Conservation (phyloP, 2,888 invertebrate genomes). For the Phortica magna region DNA sequence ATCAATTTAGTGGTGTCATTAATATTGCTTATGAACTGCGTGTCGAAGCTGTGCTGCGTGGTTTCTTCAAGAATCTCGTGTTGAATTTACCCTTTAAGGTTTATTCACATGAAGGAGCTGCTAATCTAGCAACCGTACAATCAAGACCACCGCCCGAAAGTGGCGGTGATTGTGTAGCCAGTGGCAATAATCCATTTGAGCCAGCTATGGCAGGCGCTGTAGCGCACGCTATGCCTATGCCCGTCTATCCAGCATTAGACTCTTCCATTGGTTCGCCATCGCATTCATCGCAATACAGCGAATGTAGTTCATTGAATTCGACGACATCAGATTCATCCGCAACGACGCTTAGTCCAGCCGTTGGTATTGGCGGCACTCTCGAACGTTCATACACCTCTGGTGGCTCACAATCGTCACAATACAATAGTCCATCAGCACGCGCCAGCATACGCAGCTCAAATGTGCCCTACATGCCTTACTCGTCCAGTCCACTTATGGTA, state of each 20-base stretch:
- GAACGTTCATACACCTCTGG: conserved; percentile 66
- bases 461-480: conserved; percentile 74
- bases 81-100: conserved; percentile 73
- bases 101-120: conserved; percentile 64
- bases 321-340: conserved; percentile 75
- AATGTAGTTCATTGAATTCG: conserved; percentile 75
- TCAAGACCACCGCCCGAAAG: conserved; percentile 51
- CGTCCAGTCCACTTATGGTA: conserved; percentile 73
- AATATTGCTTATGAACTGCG: conserved; percentile 74
- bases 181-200: conserved; percentile 39
- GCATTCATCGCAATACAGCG: conserved; percentile 73
- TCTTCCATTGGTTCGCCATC: conserved; percentile 74
- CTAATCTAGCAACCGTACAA: conserved; percentile 12
- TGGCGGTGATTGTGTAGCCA: conserved; percentile 34
- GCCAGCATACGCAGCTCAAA: conserved; percentile 68
- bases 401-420: conserved; percentile 67
- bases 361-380: conserved; percentile 54
- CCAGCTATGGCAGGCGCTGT: conserved; percentile 18
- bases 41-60: conserved; percentile 76
- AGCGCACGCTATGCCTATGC: conserved; percentile 42
- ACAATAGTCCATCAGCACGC: conserved; percentile 68
- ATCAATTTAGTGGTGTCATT: conserved; percentile 69
- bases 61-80: conserved; percentile 76
- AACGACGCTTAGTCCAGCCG: conserved; percentile 74
- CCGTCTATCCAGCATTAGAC: conserved; percentile 65